Evolutionary conservation across 2,888 invertebrate species (phyloP), one percentile per base, ranked within the genome.

Genomic region (Apeira syringaria): DNA sequence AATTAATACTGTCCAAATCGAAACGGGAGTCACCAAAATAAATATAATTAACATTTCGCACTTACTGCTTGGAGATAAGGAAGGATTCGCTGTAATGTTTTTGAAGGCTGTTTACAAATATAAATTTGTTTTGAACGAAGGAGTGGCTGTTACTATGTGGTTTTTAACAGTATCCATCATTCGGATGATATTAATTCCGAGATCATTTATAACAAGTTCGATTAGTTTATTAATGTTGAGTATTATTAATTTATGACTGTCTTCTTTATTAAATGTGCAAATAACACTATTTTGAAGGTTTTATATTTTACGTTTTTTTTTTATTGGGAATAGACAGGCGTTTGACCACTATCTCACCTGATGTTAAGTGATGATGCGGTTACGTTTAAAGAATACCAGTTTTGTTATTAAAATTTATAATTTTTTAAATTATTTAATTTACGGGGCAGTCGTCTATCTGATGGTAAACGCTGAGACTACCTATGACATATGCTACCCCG

Each of bases 1-100:
- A 56, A 63, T 61, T 58, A 53, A 41, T 60, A 56, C 47, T 37
- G 31, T 46, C 32, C 34, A 45, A 26, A 24, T 31, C 11, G 15
- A 37, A 5, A 29, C 5, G 5, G 34, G 38, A 47, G 24, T 40
- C 15, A 13, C 28, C 1, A 5, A 28, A 38, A 43, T 29, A 20
- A 8, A 6, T 0, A n/a, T 22, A 5, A 13, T 9, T 5, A 11
- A 10, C 8, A 46, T 31, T 44, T 45, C 9, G 8, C 11, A 12
- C 41, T 47, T 50, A 39, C 13, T 2, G 1, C 30, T 1, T 38
- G 8, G 40, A 5, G 7, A 39, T 43, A 40, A 35, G 42, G 8
- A 1, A n/a, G 26, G 18, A 4, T 33, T 38, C 17, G 30, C 30
- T n/a, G 11, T 11, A 9, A 6, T 2, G 8, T n/a, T 1, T 7